Evolutionary conservation across 1,140 invertebrate genomes (phyloP), one percentile per base, ranked within the genome.

Genomic region (Drepana arcuata): DNA sequence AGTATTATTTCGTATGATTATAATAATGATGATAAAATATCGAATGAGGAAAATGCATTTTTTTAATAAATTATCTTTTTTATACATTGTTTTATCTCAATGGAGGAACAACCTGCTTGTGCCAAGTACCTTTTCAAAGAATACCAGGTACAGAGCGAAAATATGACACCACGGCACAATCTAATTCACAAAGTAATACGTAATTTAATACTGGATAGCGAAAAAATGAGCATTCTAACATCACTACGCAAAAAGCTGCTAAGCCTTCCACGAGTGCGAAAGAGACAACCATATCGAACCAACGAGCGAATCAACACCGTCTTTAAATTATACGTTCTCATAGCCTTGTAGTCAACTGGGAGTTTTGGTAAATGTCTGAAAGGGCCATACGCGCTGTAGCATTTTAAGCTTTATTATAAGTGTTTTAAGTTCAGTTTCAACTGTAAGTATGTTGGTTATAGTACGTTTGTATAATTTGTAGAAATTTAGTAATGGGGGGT

Each of bases 241-340:
- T 61, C 45, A 34, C 34, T 49, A 59, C 41, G 60, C 53, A 58
- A 61, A 67, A 69, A 64, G 51, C 60, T 60, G 54, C 45, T 16
- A 42, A 52, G 39, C 52, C 47, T 62, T 31, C 52, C 14, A 34
- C 41, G 34, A 1, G 70, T 32, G 48, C 1, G 51, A 82, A 14
- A 33, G 70, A 62, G 77, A 79, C 48, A 30, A 40, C 10, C 47
- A 52, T 59, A 75, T 14, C 14, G 7, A 16, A 16, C 27, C 42
- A 32, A 44, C 31, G 21, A 33, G 42, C 41, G 23, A 31, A 53
- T 10, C 47, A 63, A 50, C 69, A 73, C 61, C 77, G 77, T 77
- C 74, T 78, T 79, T 78, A 82, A 82, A 82, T 82, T 82, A 82
- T 67, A 82, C 71, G 78, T 82, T 82, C 78, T 82, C 78, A 82